Base-by-base conservation (phyloP, 1,140 invertebrate genomes). In the Anastrepha obliqua region DNA sequence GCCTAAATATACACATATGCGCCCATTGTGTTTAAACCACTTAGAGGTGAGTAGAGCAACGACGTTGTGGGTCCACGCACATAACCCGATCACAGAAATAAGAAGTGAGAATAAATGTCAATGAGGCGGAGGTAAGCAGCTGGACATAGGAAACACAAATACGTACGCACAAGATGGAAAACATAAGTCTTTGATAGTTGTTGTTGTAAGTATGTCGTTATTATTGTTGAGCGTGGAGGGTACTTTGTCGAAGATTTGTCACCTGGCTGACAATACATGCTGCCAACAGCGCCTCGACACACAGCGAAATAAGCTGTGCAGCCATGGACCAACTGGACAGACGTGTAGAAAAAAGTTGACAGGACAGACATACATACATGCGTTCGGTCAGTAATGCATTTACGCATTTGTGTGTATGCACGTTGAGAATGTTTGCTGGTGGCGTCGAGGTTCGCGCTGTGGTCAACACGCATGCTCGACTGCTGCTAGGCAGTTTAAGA, bases 231-330 rank as follows among this genome's bases (percentile, higher is more conserved):
- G 3, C 51, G 51, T 5, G 7, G 47, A 58, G 74, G 74, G 74
- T 81, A 81, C 74, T 81, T 81, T 88, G 85, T 86, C 85, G 87
- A 88, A 86, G 87, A 88, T 88, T 88, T 88, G 87, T 88, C 87
- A 88, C 85, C 87, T 88, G 87, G 85, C 85, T 88, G 87, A 88
- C 87, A 88, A 88, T 88, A 88, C 85, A 85, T 85, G 85, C 85
- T 85, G 85, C 86, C 85, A 88, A 88, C 87, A 65, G 62, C 78
- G 85, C 51, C 29, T 29, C 65, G 55, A 87, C 11, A 67, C 70
- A 59, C 86, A 86, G 86, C 47, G 62, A 29, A 85, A 60, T 64
- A 86, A 59, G 86, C 55, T 74, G 86, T 67, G 70, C 42, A 74
- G 58, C 55, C 29, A 55, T 78, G 42, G 17, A 17, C 13, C 85